A percentile compares a stretch with the other conserved stretches of the same genome.
Evolutionary conservation across 2,888 invertebrate species (phyloP).

Genomic region (Mesorhabditis sp.): DNA sequence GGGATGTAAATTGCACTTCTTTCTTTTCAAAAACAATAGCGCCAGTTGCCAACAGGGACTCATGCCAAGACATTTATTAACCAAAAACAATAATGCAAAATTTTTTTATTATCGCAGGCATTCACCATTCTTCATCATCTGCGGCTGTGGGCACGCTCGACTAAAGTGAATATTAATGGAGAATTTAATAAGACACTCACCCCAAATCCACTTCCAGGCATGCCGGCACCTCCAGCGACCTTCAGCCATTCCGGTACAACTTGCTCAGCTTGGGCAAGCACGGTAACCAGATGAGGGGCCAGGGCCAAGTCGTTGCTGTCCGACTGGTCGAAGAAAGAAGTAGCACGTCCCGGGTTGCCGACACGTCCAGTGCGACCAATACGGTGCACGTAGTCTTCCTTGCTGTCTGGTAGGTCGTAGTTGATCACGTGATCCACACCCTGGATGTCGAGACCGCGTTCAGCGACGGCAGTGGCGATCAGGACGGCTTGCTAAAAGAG

Average conservation of each 20-base stretch:
- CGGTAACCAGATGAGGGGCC: slow-evolving; percentile 58
- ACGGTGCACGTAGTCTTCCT: slow-evolving; percentile 64
- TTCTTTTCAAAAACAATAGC: no score
- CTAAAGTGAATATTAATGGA: no score
- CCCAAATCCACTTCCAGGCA: no score
- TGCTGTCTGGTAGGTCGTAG: slow-evolving; percentile 61
- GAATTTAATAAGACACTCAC: no score
- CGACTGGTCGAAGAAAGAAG: slow-evolving; percentile 67
- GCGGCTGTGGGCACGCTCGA: no score
- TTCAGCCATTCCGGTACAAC: slow-evolving; percentile 74
- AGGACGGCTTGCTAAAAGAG: slow-evolving; percentile 62
- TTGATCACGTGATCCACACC: slow-evolving; percentile 62
- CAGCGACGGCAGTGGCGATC: slow-evolving; percentile 90
- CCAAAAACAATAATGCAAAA: no score
- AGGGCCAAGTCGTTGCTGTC: slow-evolving; percentile 65
- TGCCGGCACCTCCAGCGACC: background rate
- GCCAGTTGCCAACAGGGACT: no score
- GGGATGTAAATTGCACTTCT: no score
- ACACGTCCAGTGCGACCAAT: slow-evolving; percentile 64
- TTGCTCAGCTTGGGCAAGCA: slow-evolving; percentile 73
- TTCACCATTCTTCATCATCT: no score
- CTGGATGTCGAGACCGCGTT: slow-evolving; percentile 68
- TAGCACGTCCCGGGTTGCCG: slow-evolving; percentile 61
- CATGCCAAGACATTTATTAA: no score
- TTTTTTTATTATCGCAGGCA: no score